These are phyloP conservation scores for Arremon aurantiirostris DNA, from an alignment of 2,797 vertebrate genomes.

Conservation along the genomic window DNA sequence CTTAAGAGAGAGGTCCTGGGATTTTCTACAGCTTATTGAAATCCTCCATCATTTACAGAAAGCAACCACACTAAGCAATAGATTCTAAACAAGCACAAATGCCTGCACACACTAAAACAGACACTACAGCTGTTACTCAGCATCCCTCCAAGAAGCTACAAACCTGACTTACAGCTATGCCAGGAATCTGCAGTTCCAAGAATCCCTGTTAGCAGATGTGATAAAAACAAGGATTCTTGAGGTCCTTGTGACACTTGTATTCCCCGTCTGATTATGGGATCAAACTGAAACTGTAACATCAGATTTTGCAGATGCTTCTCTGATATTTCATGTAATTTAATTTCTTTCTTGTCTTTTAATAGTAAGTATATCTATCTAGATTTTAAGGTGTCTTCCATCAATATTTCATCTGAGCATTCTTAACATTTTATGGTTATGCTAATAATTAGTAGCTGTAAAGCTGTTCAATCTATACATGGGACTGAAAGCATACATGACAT, in stretches of 20 bases:
- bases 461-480: background rate
- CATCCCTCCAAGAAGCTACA: background rate
- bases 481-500: background rate
- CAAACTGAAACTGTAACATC: background rate
- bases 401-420: background rate
- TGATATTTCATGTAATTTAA: background rate
- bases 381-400: background rate
- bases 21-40: background rate
- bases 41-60: background rate
- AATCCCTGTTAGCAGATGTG: background rate
- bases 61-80: background rate
- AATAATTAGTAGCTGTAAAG: background rate
- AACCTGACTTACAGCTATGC: background rate
- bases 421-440: background rate
- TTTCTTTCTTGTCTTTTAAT: background rate
- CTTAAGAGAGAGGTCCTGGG: background rate
- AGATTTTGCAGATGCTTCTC: background rate
- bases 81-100: background rate
- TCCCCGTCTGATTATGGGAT: background rate
- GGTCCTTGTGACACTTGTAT: background rate
- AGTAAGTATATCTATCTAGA: background rate
- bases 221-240: background rate
- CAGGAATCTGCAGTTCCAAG: background rate
- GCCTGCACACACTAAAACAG: background rate
- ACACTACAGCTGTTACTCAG: background rate